Conservation (phyloP, 2,797 vertebrate species). For the Heterohyrax brucei region DNA sequence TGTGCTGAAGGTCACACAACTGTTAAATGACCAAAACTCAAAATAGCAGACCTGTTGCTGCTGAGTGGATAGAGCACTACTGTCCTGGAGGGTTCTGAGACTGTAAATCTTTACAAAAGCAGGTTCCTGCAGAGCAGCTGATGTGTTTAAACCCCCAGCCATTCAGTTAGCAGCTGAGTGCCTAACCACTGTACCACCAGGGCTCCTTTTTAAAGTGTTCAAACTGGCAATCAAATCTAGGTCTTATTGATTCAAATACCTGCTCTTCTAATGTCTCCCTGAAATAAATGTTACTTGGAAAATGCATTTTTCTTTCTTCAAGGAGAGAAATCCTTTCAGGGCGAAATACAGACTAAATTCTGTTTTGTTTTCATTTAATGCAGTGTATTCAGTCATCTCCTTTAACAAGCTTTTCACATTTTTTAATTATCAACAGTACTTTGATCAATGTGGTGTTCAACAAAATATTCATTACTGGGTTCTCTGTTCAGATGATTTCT, state of each 20-base stretch:
- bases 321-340: conserved; percentile 20
- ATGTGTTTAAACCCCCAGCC: too few species aligned
- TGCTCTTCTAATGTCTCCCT: neutral
- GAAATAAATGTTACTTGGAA: conserved; percentile 10
- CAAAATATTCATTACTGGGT: neutral
- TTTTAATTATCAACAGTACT: neutral
- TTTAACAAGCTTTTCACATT: neutral
- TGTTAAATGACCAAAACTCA: neutral
- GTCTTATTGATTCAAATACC: neutral
- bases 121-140: too few species aligned
- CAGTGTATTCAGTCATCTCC: neutral
- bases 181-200: too few species aligned
- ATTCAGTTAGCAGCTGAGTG: too few species aligned
- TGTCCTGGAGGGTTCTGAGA: too few species aligned
- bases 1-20: neutral
- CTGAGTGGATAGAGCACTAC: too few species aligned
- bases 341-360: conserved; percentile 18
- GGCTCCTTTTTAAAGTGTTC: neutral
- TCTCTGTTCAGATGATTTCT: neutral
- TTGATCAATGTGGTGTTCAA: neutral
- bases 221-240: neutral
- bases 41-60: too few species aligned
- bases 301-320: neutral
- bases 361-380: neutral
- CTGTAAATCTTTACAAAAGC: too few species aligned